Evolutionary conservation across 2,797 vertebrate genomes (phyloP).

Genomic region (Phalanger gymnotis): DNA sequence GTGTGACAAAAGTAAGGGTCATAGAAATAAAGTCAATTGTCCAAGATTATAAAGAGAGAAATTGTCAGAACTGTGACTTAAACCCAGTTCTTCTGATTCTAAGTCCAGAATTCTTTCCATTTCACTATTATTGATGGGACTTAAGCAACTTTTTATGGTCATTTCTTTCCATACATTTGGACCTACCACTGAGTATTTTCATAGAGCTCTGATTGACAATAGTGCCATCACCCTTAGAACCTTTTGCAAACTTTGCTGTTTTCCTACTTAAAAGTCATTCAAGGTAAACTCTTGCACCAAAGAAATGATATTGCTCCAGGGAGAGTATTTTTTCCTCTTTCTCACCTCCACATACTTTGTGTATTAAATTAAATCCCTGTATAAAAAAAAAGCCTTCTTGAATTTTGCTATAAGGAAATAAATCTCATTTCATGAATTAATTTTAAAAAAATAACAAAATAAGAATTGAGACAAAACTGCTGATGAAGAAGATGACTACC

Average conservation of each 20-base stretch:
- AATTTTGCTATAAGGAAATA: constrained; percentile 10
- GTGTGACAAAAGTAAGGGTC: background rate
- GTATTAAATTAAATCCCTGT: constrained; percentile 54
- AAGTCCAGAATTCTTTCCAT: background rate
- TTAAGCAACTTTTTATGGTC: background rate
- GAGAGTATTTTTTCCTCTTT: constrained; percentile 9
- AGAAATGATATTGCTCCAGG: background rate
- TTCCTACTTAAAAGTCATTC: background rate
- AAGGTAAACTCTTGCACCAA: background rate
- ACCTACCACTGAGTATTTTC: background rate
- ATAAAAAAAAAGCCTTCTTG: constrained; percentile 28
- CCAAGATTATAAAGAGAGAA: background rate
- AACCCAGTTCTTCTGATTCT: background rate
- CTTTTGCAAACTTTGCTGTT: background rate
- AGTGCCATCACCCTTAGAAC: background rate
- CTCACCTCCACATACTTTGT: background rate
- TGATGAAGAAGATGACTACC: constrained; percentile 73
- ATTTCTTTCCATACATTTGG: background rate
- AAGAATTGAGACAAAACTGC: constrained; percentile 67
- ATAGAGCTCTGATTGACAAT: background rate
- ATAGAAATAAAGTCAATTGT: background rate
- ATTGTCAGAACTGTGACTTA: background rate
- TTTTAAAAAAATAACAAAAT: constrained; percentile 50
- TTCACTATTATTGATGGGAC: background rate
- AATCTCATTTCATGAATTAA: constrained; percentile 32